Conservation (phyloP, 2,888 invertebrate species). For the Tetragnatha montana region DNA sequence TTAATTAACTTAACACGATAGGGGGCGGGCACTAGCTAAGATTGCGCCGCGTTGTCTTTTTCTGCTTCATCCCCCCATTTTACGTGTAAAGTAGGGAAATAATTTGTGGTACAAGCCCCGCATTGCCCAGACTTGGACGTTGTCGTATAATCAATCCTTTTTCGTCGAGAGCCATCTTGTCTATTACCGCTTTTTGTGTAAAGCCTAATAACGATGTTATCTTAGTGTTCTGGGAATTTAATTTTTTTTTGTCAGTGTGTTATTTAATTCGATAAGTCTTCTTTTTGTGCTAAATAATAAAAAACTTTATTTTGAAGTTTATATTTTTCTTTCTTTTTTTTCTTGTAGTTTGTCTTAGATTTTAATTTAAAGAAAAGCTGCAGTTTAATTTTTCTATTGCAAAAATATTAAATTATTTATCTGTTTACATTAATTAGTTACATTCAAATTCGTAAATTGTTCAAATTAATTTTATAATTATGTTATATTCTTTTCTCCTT, state of each 20-base stretch:
- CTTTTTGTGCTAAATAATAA: too few relatives aligned
- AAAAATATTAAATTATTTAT: too few relatives aligned
- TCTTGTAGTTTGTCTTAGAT: too few relatives aligned
- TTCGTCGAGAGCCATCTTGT: not conserved
- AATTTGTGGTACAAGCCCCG: not conserved
- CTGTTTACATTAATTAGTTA: too few relatives aligned
- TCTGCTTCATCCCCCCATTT: not conserved
- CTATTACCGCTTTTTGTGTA: not conserved
- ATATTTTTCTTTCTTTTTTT: too few relatives aligned
- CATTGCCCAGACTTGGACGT: not conserved
- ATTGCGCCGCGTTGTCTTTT: constrained; percentile 6
- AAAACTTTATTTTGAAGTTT: too few relatives aligned
- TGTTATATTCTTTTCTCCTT: too few relatives aligned
- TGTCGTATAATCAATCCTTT: not conserved
- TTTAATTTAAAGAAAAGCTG: too few relatives aligned
- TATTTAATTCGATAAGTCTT: too few relatives aligned
- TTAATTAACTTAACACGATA: constrained; percentile 60
- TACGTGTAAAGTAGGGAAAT: not conserved
- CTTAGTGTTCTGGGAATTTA: not conserved
- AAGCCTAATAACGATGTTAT: not conserved
- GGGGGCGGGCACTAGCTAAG: constrained; percentile 38
- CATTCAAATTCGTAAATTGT: too few relatives aligned
- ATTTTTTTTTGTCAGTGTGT: not conserved
- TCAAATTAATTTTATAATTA: too few relatives aligned
- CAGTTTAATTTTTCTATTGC: too few relatives aligned